Evolutionary conservation across 2,797 vertebrate genomes (phyloP), one percentile per base, ranked within the genome.

Genomic region (Pseudomugil gertrudae): DNA sequence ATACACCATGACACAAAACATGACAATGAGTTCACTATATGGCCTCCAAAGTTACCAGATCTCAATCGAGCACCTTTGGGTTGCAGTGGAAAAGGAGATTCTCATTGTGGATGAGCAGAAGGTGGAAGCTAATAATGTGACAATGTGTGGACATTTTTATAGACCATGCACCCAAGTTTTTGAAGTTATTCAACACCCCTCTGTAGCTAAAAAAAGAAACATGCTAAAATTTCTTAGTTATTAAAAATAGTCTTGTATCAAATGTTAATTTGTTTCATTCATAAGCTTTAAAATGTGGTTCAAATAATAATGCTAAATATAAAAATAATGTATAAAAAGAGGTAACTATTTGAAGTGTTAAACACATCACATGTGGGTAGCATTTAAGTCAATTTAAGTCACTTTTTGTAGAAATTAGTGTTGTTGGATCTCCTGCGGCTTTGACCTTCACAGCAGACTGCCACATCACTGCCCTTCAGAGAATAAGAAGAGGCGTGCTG

Each of bases 371-470:
- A 9, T 43, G 35, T 29, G 24, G 35, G 14, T 26, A 50, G 24
- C 47, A 15, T 3, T 26, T 3, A 27, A 17, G 24, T 78, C 32
- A 2, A 69, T 47, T 59, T 58, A 30, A 3, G 29, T 27, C 9
- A 48, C 30, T 63, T 66, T 32, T 60, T 62, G 35, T 1, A n/a
- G 57, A 63, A 30, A 13, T 62, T 9, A 32, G n/a, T 71, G 40
- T 23, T 47, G 24, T 47, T 3, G 13, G 24, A 29, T 59, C 58
- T 64, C 63, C 13, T 8, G 17, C 51, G 9, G 23, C 66, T 38
- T 45, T 82, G 77, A 84, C 59, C 66, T 69, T 80, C 66, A 47
- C 55, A 62, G 63, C 63, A 69, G 70, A 69, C 52, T 23, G 1
- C 8, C 64, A 50, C 27, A 35, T 63, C 30, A n/a, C 63, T 53